A percentile compares a stretch with the other conserved stretches of the same genome.
phyloP scores from a whole-genome alignment of 2,888 invertebrate genomes.

The Laothoe populi region DNA sequence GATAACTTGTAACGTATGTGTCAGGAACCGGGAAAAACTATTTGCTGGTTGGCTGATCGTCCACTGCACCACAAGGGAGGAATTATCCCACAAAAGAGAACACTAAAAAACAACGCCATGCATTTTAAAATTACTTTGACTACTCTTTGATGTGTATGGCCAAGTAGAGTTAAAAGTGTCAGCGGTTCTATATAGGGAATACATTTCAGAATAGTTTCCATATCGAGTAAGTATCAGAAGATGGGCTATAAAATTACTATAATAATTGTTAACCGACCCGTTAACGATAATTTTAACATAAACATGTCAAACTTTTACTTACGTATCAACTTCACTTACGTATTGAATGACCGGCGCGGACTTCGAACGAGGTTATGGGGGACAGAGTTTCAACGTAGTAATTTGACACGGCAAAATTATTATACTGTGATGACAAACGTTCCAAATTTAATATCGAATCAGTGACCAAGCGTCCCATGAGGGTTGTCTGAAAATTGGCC shows the following conservation, averaged over 20 bases:
- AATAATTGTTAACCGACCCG: constrained; percentile 18
- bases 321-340: constrained; percentile 41
- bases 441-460: no score
- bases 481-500: no score
- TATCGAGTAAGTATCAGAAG: constrained; percentile 4
- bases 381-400: no score
- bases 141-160: background rate
- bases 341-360: constrained; percentile 28
- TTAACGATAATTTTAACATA: constrained; percentile 29
- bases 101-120: background rate
- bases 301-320: constrained; percentile 35
- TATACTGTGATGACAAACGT: no score
- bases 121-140: background rate
- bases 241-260: constrained; percentile 16
- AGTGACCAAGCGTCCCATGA: no score
- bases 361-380: background rate
- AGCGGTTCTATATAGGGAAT: constrained; percentile 17
- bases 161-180: constrained; percentile 8
- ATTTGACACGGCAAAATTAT: no score
- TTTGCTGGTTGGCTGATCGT: no score
- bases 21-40: no score
- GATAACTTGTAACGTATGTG: no score
- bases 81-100: background rate
- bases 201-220: constrained; percentile 3
- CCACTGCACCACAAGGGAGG: no score